Base-by-base conservation (phyloP, 2,113 vertebrate genomes). In the Elephantulus edwardii region DNA sequence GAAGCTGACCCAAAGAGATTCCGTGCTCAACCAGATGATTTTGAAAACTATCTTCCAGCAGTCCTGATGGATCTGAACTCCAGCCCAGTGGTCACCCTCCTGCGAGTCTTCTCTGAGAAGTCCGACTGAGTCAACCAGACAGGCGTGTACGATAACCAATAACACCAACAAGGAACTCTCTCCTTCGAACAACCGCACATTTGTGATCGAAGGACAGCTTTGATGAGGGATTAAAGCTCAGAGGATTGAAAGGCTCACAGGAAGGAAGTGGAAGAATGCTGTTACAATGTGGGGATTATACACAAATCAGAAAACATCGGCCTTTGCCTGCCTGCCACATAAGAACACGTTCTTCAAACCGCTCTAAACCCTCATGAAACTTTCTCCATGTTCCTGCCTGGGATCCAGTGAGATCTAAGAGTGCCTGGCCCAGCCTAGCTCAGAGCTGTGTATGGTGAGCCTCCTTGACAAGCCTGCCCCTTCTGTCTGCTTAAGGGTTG, bases 1-100 rank as follows among this genome's bases (percentile, higher is more conserved):
- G 95, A 97, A 94, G 79, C 92, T 98, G 58, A 95, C 91, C 0
- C 94, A 96, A 85, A 84, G 97, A 54, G 96, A 95, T 46, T 97
- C 94, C 0, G 0, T 79, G 11, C 97, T 98, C 76, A 98, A 92
- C 13, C 97, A 98, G 97, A 89, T 97, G 42, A 97, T 98, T 86
- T 82, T 98, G 95, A 96, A 94, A 70, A 97, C 97, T 68, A 95
- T 98, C 93, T 95, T 95, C 76, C 90, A 1, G 19, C 19, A 82
- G 64, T 42, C 1, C 42, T 91, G 75, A 92, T 0, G 1, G 44
- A 52, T 42, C 72, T 28, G 8, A 8, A 10, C 40, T n/a, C n/a
- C 54, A 10, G 10, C n/a, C 3, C 28, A 4, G 0, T n/a, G 35
- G 20, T 28, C 33, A 7, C 54, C 0, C 0, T 2, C 68, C 10